Evolutionary conservation across 1,140 invertebrate species (phyloP).

Genomic region (Halesus radiatus): DNA sequence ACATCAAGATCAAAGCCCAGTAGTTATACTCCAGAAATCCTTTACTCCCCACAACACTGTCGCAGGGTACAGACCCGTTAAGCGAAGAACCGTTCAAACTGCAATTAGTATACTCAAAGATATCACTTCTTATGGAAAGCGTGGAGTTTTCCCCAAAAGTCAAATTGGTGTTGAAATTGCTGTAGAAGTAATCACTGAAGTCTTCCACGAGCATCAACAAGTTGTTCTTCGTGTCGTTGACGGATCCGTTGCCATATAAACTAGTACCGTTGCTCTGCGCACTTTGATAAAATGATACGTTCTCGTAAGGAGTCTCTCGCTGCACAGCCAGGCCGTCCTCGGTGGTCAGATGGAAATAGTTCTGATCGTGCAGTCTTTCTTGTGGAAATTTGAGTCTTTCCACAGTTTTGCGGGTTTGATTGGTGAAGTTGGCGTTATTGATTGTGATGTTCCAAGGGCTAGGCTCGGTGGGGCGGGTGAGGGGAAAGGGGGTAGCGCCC

Average conservation of each 20-base stretch:
- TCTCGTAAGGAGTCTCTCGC: conserved; percentile 11
- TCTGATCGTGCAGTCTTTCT: conserved; percentile 10
- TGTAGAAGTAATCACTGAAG: conserved; percentile 75
- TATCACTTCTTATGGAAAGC: conserved; percentile 61
- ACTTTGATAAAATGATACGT: conserved; percentile 19
- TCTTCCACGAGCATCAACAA: conserved; percentile 73
- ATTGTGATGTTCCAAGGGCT: background rate
- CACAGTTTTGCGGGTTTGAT: background rate
- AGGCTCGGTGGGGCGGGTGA: background rate
- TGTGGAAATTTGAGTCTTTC: background rate
- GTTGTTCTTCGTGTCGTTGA: conserved; percentile 62
- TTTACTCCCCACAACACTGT: conserved; percentile 59
- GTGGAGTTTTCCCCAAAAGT: conserved; percentile 61
- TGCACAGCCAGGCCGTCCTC: background rate
- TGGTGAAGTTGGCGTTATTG: background rate
- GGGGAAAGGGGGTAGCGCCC: background rate
- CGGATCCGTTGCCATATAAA: conserved; percentile 20
- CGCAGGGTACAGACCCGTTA: conserved; percentile 55
- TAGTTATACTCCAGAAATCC: conserved; percentile 75
- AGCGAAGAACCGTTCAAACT: conserved; percentile 65
- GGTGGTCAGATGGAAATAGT: background rate
- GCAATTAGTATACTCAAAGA: conserved; percentile 64
- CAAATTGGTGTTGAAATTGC: conserved; percentile 64
- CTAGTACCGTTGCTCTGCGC: background rate
- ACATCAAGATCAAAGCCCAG: conserved; percentile 87